Evolutionary conservation across 2,797 vertebrate species (phyloP), one percentile per base, ranked within the genome.

Genomic region (Meda fulgida): DNA sequence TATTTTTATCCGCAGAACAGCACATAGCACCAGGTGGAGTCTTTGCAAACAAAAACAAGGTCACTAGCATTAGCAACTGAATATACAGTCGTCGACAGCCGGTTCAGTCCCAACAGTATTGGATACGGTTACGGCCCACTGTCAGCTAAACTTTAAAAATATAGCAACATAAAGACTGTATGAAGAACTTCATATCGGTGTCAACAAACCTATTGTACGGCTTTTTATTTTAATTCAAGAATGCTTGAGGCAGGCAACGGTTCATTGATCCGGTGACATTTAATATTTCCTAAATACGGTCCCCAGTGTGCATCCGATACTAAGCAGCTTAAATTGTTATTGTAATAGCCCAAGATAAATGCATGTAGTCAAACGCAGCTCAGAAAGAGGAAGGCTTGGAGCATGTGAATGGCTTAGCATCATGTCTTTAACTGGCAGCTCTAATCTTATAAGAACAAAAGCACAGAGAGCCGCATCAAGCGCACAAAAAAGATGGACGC

Each of bases 1-100:
- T 95, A 94, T 95, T 95, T 95, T 93, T 94, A 94, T 93, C 92
- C 89, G 89, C 91, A 89, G 91, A 91, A 91, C 90, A 90, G 92
- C 90, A 91, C 87, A 90, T 89, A 88, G 90, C 88, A 94, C 94
- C 94, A 96, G 93, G 94, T 95, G 94, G 93, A 94, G 89, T 88
- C 89, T 93, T 92, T 93, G 80, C 86, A 83, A 81, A 91, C 87
- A 84, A 84, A 92, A 88, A 88, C 93, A 94, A 95, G 94, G 94
- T 95, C 94, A 94, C 84, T 5, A 84, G 85, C 85, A 81, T 78
- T 16, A 81, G 69, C 84, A 67, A 46, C 73, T 65, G 65, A 75
- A 73, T 48, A 78, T 65, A 69, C 79, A 70, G 26, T 53, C 3
- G 7, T 51, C 18, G 19, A 55, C 43, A 71, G 43, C n/a, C 6